A percentile compares a stretch with the other conserved stretches of the same genome.
Evolutionary conservation across 2,888 invertebrate species (phyloP).

Genomic region (Bhutanitis thaidina): DNA sequence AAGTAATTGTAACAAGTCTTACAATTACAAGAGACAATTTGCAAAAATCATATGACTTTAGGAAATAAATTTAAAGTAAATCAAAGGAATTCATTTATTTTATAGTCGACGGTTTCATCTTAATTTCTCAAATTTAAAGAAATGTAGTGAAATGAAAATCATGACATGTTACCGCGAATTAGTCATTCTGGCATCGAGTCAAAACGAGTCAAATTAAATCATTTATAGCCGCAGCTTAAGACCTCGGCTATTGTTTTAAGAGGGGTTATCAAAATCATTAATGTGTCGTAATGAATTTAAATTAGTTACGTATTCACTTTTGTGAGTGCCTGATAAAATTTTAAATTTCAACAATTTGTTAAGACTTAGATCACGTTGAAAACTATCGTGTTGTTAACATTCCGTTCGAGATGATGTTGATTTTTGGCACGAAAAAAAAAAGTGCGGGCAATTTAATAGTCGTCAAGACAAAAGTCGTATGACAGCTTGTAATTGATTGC

Average conservation of each 20-base stretch:
- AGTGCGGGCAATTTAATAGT: constrained; percentile 67
- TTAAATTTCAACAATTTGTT: constrained; percentile 69
- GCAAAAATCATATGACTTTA: too few relatives aligned
- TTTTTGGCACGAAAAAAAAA: constrained; percentile 69
- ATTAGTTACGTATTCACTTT: constrained; percentile 44
- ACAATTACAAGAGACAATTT: too few relatives aligned
- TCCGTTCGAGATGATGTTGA: constrained; percentile 64
- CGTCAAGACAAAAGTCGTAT: constrained; percentile 64
- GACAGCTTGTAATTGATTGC: constrained; percentile 68
- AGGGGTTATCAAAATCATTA: constrained; percentile 49
- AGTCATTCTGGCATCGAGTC: constrained; percentile 73
- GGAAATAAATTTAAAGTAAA: too few relatives aligned
- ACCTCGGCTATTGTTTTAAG: constrained; percentile 62
- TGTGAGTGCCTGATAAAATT: constrained; percentile 55
- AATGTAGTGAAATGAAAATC: constrained; percentile 57
- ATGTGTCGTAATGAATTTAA: constrained; percentile 36
- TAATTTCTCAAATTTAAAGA: constrained; percentile 51
- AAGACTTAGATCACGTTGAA: constrained; percentile 65
- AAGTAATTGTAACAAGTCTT: too few relatives aligned
- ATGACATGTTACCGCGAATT: constrained; percentile 57
- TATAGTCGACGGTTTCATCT: constrained; percentile 4
- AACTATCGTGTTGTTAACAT: constrained; percentile 76
- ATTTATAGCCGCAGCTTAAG: constrained; percentile 48
- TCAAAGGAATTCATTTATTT: too few relatives aligned
- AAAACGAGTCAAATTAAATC: constrained; percentile 64